Evolutionary conservation across 2,797 vertebrate genomes (phyloP), one percentile per base, ranked within the genome.

Genomic region (Florisuga fusca): DNA sequence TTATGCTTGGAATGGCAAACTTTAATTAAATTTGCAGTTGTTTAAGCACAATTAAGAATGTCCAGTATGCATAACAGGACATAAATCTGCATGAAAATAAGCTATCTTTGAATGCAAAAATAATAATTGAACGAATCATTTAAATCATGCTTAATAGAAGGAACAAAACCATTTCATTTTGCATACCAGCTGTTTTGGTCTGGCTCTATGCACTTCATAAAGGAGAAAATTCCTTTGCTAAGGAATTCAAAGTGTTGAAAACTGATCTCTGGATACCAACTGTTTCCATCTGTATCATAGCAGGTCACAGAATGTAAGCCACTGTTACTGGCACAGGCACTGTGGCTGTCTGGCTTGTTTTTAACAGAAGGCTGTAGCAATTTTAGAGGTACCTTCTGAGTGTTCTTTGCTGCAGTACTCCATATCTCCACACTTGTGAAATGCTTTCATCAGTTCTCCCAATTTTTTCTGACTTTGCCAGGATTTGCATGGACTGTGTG

Each of bases 11-110:
- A 80, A 75, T 94, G 29, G 76, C 61, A 96, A 94, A 96, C 80
- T 97, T 97, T 97, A 97, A 97, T 97, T 97, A 95, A 96, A 96
- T 97, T 92, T 96, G 59, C 61, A 95, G 33, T 94, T 94, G 19
- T 92, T 97, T 97, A 73, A 91, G 73, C 55, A 92, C 90, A 97
- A 96, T 97, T 97, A 96, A 84, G 87, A 91, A 75, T 94, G 74
- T 93, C 45, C 57, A 95, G 83, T 96, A 25, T 93, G 58, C 77
- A 68, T 94, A 92, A 91, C 5, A 0, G 69, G 64, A 69, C 48
- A 75, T 94, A 94, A 94, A 93, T 96, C 86, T 97, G 80, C 94
- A 89, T 96, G 83, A 96, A 71, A 96, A 96, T 94, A 95, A 96
- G 31, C 62, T 81, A 61, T 93, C 76, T 90, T 83, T 88, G 75